phyloP scores from a whole-genome alignment of 2,797 vertebrate species.

The Cyprinodon diabolis region DNA sequence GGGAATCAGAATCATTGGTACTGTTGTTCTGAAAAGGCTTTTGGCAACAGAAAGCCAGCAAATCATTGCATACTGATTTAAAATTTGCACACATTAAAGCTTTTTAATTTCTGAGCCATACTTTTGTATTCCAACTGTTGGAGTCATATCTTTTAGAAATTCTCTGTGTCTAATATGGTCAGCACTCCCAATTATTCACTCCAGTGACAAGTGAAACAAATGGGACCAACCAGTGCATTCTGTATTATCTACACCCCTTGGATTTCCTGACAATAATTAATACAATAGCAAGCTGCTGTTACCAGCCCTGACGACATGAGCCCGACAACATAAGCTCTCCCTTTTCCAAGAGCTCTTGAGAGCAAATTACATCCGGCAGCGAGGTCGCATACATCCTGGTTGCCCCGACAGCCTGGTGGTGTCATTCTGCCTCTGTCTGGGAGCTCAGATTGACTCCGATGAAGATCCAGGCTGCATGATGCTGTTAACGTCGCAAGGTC shows the following conservation, averaged over 20 bases:
- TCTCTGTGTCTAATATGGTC: slow-evolving; percentile 85
- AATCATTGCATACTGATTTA: slow-evolving; percentile 74
- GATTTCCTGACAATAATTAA: slow-evolving; percentile 86
- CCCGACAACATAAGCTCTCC: slow-evolving; percentile 79
- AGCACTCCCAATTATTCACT: slow-evolving; percentile 88
- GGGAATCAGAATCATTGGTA: slow-evolving; percentile 43
- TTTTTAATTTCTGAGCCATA: slow-evolving; percentile 90
- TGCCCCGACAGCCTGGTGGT: slow-evolving; percentile 45
- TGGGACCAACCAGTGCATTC: slow-evolving; percentile 83
- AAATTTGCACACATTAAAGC: slow-evolving; percentile 93
- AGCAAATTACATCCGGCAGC: slow-evolving; percentile 58
- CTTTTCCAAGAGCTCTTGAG: slow-evolving; percentile 70
- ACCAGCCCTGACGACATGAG: slow-evolving; percentile 76
- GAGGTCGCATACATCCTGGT: slow-evolving; percentile 55
- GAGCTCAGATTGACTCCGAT: slow-evolving; percentile 56
- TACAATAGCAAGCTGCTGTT: slow-evolving; percentile 83
- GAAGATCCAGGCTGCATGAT: slow-evolving; percentile 45
- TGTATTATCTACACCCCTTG: slow-evolving; percentile 85
- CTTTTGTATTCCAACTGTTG: slow-evolving; percentile 83
- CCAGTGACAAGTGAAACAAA: slow-evolving; percentile 88
- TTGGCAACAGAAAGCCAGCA: slow-evolving; percentile 63
- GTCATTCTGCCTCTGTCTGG: slow-evolving; percentile 26
- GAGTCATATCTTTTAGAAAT: slow-evolving; percentile 79
- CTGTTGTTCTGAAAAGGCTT: slow-evolving; percentile 59
- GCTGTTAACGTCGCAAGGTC: slow-evolving; percentile 62